Evolutionary conservation across 2,888 invertebrate species (phyloP).

Genomic region (Pristionchus maxplancki): DNA sequence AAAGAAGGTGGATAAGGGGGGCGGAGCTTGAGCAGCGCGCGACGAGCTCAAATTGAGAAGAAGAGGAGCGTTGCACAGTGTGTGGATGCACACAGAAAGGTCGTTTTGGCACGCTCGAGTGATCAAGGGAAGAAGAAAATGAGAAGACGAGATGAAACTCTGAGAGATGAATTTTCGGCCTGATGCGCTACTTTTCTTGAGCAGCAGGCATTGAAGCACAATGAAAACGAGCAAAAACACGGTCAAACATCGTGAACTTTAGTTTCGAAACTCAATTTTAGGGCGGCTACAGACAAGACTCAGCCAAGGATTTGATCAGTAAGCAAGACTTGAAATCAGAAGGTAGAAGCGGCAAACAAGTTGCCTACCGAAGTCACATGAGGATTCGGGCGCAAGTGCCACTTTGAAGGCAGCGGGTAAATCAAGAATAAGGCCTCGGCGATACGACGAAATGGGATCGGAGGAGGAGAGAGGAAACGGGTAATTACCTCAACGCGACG

Average conservation of each 20-base stretch:
- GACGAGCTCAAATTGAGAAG: neutral
- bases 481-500: constrained; percentile 4
- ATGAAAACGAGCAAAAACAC: neutral
- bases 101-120: constrained; percentile 3
- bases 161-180: neutral
- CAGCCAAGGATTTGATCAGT: neutral
- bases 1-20: neutral
- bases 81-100: neutral
- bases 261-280: no score
- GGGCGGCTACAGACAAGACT: neutral
- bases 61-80: neutral
- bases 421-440: neutral
- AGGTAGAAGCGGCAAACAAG: neutral
- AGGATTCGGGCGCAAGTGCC: neutral
- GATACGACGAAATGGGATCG: constrained; percentile 4
- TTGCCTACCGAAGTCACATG: neutral
- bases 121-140: neutral
- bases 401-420: neutral
- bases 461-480: neutral
- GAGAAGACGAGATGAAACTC: neutral
- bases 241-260: neutral
- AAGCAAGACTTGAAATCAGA: neutral
- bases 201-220: neutral
- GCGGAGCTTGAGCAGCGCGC: neutral
- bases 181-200: neutral